Percentiles rank a stretch among this genome's conserved stretches.
Evolutionary conservation across 2,888 invertebrate species (phyloP).

Genomic region (Ypsolopha sequella): DNA sequence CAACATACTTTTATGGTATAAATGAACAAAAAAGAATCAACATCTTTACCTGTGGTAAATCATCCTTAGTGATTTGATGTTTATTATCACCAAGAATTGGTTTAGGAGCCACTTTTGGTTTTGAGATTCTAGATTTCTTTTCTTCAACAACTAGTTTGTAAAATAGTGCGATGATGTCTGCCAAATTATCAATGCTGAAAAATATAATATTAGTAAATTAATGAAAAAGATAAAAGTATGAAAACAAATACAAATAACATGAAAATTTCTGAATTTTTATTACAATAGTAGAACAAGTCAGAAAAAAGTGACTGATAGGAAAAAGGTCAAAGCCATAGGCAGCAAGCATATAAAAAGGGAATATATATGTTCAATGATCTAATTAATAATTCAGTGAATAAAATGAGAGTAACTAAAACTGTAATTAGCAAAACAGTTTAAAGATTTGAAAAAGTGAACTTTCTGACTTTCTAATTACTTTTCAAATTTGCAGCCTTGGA

Average conservation of each 20-base stretch:
- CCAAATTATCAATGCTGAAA: slow-evolving; percentile 74
- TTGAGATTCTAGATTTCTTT: slow-evolving; percentile 69
- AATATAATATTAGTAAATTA: slow-evolving; percentile 1
- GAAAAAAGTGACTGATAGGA: not conserved
- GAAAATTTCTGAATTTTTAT: no score
- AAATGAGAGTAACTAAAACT: no score
- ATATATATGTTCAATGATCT: no score
- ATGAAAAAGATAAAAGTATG: no score
- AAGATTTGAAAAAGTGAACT: no score
- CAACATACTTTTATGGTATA: no score
- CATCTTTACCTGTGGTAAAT: slow-evolving; percentile 71
- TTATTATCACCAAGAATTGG: slow-evolving; percentile 55
- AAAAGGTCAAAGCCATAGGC: not conserved
- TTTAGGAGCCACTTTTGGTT: slow-evolving; percentile 61
- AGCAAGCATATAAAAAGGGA: not conserved
- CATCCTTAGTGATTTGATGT: slow-evolving; percentile 73
- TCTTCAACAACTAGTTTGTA: slow-evolving; percentile 71
- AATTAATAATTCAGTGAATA: no score
- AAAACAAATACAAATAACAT: no score
- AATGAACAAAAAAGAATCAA: not conserved
- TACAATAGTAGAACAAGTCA: no score
- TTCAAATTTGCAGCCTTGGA: no score
- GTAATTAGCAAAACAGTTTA: no score
- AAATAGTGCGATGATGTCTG: slow-evolving; percentile 67
- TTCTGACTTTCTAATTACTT: no score